A percentile compares a stretch with the other conserved stretches of the same genome.
Conservation (phyloP, 2,113 vertebrate species). For the Sorex araneus region DNA sequence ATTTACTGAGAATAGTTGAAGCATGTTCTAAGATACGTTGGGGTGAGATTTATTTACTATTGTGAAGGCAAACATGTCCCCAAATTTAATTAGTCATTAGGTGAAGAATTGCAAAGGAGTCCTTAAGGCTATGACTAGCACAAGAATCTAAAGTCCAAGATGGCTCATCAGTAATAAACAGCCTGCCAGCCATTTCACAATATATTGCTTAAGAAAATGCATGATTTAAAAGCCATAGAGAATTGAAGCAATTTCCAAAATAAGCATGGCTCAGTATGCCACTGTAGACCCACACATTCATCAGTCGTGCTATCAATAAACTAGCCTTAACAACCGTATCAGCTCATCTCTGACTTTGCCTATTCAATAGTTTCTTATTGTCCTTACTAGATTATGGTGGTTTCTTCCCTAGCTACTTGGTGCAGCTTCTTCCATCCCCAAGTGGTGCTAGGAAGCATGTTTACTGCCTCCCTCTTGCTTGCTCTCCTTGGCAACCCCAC, state of each 20-base stretch:
- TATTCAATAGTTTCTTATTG: neutral
- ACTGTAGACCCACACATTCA: neutral
- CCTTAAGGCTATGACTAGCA: neutral
- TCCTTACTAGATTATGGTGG: neutral
- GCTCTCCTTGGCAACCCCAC: neutral
- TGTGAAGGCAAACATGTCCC: neutral
- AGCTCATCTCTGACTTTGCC: neutral
- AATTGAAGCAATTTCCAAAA: conserved; percentile 11
- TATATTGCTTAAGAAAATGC: conserved; percentile 34
- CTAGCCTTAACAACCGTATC: neutral
- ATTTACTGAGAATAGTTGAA: neutral
- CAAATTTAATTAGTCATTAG: conserved; percentile 23
- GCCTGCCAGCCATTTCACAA: neutral
- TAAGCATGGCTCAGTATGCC: neutral
- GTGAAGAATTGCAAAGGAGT: conserved; percentile 47
- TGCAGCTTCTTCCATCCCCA: neutral
- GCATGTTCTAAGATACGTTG: neutral
- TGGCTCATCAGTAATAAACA: conserved; percentile 27
- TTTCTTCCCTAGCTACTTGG: neutral
- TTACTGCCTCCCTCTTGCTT: neutral
- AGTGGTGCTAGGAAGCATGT: neutral
- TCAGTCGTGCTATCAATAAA: neutral
- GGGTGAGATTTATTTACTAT: neutral
- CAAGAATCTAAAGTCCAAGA: conserved; percentile 38
- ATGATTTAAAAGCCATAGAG: neutral